Conservation (phyloP, 2,113 vertebrate genomes). For the Marmota flaviventris region DNA sequence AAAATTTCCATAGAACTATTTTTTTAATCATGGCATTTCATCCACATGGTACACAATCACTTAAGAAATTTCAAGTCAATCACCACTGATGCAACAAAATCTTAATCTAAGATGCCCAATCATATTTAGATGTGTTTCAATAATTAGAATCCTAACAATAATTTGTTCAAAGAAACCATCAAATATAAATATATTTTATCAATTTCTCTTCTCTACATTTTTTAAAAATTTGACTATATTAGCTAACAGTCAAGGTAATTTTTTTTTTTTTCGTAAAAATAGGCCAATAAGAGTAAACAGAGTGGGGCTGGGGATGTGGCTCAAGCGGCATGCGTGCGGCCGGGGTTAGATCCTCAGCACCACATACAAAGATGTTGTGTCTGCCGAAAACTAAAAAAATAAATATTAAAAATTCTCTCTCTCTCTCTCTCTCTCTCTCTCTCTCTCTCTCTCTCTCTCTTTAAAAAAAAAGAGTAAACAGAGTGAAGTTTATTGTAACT, state of each 20-base stretch:
- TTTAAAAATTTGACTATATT: neutral
- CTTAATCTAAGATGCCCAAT: slow-evolving; percentile 8
- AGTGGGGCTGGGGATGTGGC: too few species aligned
- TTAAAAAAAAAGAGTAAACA: neutral
- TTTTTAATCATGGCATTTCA: slow-evolving; percentile 4
- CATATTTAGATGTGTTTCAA: slow-evolving; percentile 1
- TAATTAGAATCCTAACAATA: neutral
- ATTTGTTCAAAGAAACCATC: slow-evolving; percentile 18
- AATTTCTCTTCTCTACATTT: neutral
- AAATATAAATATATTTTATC: slow-evolving; percentile 40
- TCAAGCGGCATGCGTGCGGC: too few species aligned
- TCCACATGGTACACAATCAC: neutral
- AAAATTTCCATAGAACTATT: slow-evolving; percentile 13
- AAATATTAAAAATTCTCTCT: too few species aligned
- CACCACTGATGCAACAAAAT: slow-evolving; percentile 22
- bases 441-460: too few species aligned
- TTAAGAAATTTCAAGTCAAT: neutral
- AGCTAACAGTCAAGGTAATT: slow-evolving; percentile 5
- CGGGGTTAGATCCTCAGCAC: too few species aligned
- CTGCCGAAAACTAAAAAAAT: too few species aligned
- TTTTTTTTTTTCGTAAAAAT: slow-evolving; percentile 20
- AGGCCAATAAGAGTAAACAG: slow-evolving; percentile 21
- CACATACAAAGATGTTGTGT: too few species aligned
- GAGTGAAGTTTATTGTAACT: neutral
- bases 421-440: too few species aligned